Evolutionary conservation across 2,113 vertebrate genomes (phyloP).

Genomic region (Ptilorrhoa leucosticta): DNA sequence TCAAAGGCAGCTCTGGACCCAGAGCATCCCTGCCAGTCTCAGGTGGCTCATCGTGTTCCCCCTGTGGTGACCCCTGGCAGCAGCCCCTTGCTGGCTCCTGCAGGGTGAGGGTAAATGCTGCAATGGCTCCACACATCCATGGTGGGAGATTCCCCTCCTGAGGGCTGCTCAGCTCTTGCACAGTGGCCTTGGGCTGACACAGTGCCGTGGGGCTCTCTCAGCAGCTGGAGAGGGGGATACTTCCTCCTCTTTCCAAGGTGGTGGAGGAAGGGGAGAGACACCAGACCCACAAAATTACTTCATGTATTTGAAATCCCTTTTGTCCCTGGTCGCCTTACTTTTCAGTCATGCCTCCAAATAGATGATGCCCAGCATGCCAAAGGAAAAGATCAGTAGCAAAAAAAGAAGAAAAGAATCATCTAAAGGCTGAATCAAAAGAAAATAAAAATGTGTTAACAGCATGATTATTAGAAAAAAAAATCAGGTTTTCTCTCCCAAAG

Average conservation of each 20-base stretch:
- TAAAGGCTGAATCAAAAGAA: not conserved
- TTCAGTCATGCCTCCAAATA: not conserved
- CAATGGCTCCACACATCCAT: rapidly evolving
- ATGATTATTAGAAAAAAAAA: not conserved
- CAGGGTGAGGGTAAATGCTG: not conserved
- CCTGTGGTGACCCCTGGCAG: not conserved
- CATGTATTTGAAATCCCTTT: not conserved
- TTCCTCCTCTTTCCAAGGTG: not conserved
- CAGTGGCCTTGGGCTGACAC: too few species aligned
- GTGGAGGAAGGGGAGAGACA: not conserved
- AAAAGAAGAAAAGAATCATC: not conserved
- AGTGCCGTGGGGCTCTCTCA: not conserved
- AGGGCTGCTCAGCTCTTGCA: not conserved
- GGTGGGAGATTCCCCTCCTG: not conserved
- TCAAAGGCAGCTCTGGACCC: not conserved
- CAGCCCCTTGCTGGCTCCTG: not conserved
- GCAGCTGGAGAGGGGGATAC: not conserved
- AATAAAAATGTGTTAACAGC: not conserved
- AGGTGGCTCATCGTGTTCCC: not conserved
- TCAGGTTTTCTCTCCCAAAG: not conserved
- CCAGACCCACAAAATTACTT: not conserved
- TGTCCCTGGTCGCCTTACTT: not conserved
- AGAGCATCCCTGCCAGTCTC: not conserved
- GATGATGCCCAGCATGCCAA: not conserved
- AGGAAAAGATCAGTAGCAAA: not conserved